Evolutionary conservation across 2,113 vertebrate genomes (phyloP).

Genomic region (Spea bombifrons): DNA sequence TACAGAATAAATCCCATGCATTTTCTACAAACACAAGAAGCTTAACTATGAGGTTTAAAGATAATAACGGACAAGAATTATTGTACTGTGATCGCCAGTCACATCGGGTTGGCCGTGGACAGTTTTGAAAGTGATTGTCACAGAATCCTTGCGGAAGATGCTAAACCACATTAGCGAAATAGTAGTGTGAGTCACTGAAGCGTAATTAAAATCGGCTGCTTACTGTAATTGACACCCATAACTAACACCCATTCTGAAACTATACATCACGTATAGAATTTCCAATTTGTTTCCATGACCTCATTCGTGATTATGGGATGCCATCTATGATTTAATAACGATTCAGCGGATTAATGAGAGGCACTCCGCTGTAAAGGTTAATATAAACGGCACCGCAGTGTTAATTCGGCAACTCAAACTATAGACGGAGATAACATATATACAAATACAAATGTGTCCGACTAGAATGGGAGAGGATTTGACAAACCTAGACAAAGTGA

Average conservation of each 20-base stretch:
- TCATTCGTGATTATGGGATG: slow-evolving; percentile 39
- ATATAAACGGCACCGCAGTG: slow-evolving; percentile 24
- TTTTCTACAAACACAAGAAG: not conserved
- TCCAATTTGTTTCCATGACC: slow-evolving; percentile 25
- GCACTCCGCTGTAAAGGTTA: slow-evolving; percentile 27
- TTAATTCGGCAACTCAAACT: slow-evolving; percentile 7
- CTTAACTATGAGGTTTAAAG: not conserved
- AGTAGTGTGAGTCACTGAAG: slow-evolving; percentile 29
- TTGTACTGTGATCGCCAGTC: not conserved
- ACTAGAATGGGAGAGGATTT: too few relatives aligned
- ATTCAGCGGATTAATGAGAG: slow-evolving; percentile 22
- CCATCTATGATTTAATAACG: slow-evolving; percentile 39
- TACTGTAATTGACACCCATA: slow-evolving; percentile 36
- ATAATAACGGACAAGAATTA: not conserved
- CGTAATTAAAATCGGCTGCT: slow-evolving; percentile 34
- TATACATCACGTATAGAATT: slow-evolving; percentile 19
- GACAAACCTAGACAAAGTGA: too few relatives aligned
- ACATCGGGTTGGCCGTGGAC: not conserved
- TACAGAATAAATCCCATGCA: not conserved
- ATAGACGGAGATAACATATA: not conserved
- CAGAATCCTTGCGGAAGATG: not conserved
- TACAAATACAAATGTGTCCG: too few relatives aligned
- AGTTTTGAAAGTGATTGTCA: not conserved
- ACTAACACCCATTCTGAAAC: slow-evolving; percentile 20
- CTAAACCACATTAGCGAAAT: slow-evolving; percentile 8